Conservation (phyloP, 2,797 vertebrate species). For the Smutsia gigantea region DNA sequence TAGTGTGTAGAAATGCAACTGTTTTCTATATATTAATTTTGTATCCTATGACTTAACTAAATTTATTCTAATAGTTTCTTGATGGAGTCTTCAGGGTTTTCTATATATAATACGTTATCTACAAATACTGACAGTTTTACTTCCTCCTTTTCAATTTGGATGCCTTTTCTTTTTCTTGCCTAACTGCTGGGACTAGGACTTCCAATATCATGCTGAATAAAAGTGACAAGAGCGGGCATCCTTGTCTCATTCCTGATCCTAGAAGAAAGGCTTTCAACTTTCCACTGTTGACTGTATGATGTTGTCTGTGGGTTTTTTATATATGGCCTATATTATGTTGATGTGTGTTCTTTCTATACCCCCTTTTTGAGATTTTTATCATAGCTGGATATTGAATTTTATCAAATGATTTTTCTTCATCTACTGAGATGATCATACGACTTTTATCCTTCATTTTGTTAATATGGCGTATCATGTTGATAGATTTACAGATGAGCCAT, state of each 20-base stretch:
- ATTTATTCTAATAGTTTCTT: not conserved
- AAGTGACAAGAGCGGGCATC: not conserved
- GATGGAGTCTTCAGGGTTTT: not conserved
- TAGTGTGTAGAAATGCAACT: not conserved
- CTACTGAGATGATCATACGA: too few species aligned
- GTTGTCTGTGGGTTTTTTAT: too few species aligned
- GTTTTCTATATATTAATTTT: not conserved
- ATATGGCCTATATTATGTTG: too few species aligned
- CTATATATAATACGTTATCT: not conserved
- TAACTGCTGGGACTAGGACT: not conserved
- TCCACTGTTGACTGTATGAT: not conserved
- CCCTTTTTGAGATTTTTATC: too few species aligned
- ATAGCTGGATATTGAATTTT: too few species aligned
- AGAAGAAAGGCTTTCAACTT: not conserved
- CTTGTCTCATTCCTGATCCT: not conserved
- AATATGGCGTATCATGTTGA: too few species aligned
- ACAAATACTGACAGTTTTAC: not conserved
- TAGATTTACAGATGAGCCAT: too few species aligned
- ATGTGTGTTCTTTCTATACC: too few species aligned
- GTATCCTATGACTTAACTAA: not conserved
- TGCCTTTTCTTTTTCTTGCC: not conserved
- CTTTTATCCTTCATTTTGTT: too few species aligned
- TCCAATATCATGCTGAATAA: not conserved
- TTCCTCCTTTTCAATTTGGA: not conserved
- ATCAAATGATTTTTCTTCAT: too few species aligned